Evolutionary conservation across 2,797 vertebrate species (phyloP).

Genomic region (Chrosomus eos): DNA sequence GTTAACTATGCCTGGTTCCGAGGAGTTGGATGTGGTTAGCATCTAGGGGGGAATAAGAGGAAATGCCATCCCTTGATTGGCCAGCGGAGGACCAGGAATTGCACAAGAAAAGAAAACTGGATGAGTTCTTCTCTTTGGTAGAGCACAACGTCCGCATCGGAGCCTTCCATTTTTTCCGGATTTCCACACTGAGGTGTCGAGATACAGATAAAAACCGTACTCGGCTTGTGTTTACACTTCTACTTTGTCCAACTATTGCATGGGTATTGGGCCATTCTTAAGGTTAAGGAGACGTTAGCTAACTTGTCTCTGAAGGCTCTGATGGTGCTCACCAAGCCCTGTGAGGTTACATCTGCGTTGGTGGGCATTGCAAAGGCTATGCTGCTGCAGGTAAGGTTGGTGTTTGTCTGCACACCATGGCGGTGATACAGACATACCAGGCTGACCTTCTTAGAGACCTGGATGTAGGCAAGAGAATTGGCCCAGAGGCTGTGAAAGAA

Average conservation of each 20-base stretch:
- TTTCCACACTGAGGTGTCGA: not conserved
- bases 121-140: not conserved
- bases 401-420: too few species aligned
- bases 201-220: not conserved
- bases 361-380: too few species aligned
- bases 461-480: too few species aligned
- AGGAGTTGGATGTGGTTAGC: too few species aligned
- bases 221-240: not conserved
- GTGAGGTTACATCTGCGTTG: too few species aligned
- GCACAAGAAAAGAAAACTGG: not conserved
- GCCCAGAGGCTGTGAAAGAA: too few species aligned
- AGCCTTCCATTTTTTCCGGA: not conserved
- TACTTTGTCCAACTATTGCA: not conserved
- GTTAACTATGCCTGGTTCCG: too few species aligned
- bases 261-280: not conserved
- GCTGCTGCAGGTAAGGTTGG: too few species aligned
- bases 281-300: not conserved
- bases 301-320: too few species aligned
- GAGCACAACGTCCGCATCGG: rapidly evolving
- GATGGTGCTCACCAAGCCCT: too few species aligned
- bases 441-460: too few species aligned
- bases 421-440: too few species aligned
- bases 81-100: not conserved
- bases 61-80: not conserved
- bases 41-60: not conserved